phyloP scores from a whole-genome alignment of 2,888 invertebrate species.

The Operophtera brumata region DNA sequence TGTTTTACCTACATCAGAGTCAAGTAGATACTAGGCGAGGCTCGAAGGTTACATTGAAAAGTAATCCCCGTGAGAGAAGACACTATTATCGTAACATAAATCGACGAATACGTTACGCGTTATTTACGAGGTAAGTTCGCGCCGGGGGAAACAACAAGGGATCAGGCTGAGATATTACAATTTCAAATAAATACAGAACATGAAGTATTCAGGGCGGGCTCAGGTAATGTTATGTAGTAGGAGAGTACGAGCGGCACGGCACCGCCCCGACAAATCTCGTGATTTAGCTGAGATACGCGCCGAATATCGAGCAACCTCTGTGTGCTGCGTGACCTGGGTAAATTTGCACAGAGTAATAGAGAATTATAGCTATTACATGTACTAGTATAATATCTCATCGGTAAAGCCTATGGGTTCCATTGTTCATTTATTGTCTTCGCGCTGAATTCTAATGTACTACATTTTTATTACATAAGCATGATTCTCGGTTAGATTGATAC shows the following conservation, averaged over 20 bases:
- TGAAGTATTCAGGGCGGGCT: conserved; percentile 77
- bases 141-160: conserved; percentile 70
- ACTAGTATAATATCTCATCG: conserved; percentile 34
- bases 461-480: conserved; percentile 24
- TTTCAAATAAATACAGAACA: conserved; percentile 78
- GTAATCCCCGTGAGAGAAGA: conserved; percentile 53
- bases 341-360: conserved; percentile 73
- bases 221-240: conserved; percentile 77
- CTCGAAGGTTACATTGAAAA: conserved; percentile 29
- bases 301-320: conserved; percentile 74
- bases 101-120: conserved; percentile 67
- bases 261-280: conserved; percentile 78
- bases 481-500: conserved; percentile 23
- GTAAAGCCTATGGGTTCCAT: conserved; percentile 24
- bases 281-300: conserved; percentile 77
- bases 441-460: conserved; percentile 25
- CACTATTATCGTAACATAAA: conserved; percentile 67
- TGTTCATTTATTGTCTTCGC: conserved; percentile 23
- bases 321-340: conserved; percentile 75
- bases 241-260: conserved; percentile 45
- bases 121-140: conserved; percentile 72
- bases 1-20: background rate
- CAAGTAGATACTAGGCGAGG: conserved; percentile 8
- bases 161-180: conserved; percentile 77
- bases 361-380: conserved; percentile 65